Evolutionary conservation across 1,140 invertebrate genomes (phyloP).

Genomic region (Drosophila ercepeae): DNA sequence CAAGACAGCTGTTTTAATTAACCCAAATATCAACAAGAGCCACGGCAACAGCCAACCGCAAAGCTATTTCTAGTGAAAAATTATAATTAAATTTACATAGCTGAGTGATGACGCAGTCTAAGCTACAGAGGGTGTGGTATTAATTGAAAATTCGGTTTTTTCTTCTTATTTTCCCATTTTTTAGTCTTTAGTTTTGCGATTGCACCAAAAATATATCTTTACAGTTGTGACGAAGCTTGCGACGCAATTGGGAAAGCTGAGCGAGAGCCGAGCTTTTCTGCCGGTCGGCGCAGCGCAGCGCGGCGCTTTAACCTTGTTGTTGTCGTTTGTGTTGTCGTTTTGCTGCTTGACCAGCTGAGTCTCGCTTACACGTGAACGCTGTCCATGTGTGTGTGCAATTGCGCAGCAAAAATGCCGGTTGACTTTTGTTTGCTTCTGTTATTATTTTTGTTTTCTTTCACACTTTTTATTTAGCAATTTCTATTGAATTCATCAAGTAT

Average conservation of each 20-base stretch:
- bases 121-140: conserved; percentile 3
- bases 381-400: conserved; percentile 52
- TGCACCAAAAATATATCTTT: not conserved
- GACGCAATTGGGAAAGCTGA: conserved; percentile 73
- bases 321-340: conserved; percentile 30
- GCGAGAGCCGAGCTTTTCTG: conserved; percentile 69
- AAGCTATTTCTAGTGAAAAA: conserved; percentile 31
- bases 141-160: not conserved
- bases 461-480: conserved; percentile 32
- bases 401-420: conserved; percentile 75
- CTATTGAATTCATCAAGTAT: conserved; percentile 11
- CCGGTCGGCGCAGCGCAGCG: too few species aligned
- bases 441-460: conserved; percentile 15
- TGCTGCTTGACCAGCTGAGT: conserved; percentile 73
- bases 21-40: conserved; percentile 59
- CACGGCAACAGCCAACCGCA: not conserved
- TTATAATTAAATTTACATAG: conserved; percentile 38
- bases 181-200: not conserved
- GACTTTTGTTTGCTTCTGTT: conserved; percentile 37
- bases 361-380: conserved; percentile 15
- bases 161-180: too few species aligned
- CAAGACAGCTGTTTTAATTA: conserved; percentile 79
- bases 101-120: conserved; percentile 20
- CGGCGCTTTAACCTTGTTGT: conserved; percentile 51
- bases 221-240: conserved; percentile 39